Percentiles rank a stretch among this genome's conserved stretches.
Conservation (phyloP, 2,797 vertebrate species). For the Furcifer pardalis region DNA sequence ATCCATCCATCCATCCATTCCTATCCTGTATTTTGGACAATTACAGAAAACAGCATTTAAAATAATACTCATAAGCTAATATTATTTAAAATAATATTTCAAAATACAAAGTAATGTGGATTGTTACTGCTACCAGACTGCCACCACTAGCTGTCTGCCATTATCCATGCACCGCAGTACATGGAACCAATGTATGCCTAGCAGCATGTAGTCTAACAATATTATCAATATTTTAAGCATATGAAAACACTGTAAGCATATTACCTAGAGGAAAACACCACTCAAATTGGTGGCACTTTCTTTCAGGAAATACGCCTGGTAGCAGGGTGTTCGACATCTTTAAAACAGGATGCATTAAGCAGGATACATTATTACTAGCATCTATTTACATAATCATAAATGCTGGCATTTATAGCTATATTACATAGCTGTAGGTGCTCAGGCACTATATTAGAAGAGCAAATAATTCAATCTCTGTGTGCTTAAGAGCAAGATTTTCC, state of each 20-base stretch:
- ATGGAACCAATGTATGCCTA: background rate
- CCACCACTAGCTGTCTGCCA: background rate
- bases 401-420: background rate
- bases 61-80: background rate
- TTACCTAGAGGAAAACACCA: background rate
- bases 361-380: background rate
- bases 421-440: background rate
- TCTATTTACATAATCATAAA: conserved; percentile 2
- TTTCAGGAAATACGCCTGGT: background rate
- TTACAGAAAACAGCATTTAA: background rate
- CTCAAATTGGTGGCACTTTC: background rate
- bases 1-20: background rate
- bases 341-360: background rate
- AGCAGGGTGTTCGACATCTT: background rate
- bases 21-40: background rate
- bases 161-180: background rate
- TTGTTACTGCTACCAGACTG: background rate
- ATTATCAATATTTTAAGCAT: background rate
- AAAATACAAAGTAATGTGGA: background rate
- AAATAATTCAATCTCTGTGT: conserved; percentile 10
- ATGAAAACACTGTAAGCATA: background rate
- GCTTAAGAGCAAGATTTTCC: background rate
- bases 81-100: background rate
- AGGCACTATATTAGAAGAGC: background rate
- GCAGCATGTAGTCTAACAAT: background rate